Percentiles rank a stretch among this genome's conserved stretches.
These are phyloP conservation scores for Dynastes tityus DNA, from an alignment of 2,888 invertebrate genomes.

Conservation along the genomic window DNA sequence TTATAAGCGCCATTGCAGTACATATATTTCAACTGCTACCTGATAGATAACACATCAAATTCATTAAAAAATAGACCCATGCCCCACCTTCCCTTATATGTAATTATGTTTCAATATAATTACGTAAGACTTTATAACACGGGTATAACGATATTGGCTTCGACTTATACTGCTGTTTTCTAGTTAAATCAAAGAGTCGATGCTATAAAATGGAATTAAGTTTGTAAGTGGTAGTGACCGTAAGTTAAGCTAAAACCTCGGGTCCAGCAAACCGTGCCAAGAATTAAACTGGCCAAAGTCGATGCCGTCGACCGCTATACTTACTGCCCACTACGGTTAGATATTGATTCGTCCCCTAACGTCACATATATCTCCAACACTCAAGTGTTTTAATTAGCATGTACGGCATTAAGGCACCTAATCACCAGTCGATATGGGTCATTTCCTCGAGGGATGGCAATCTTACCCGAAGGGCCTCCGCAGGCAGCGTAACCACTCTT, in stretches of 20 bases:
- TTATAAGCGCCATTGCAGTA: too few relatives aligned
- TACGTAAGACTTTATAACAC: not conserved
- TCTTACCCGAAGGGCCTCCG: constrained; percentile 43
- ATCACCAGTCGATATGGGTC: constrained; percentile 58
- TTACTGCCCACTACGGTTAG: constrained; percentile 28
- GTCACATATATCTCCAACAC: constrained; percentile 46
- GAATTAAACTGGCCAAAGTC: constrained; percentile 42
- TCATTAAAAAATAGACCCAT: too few relatives aligned
- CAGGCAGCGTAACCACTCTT: constrained; percentile 53
- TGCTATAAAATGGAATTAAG: constrained; percentile 39
- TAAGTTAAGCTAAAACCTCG: constrained; percentile 43
- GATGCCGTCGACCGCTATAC: constrained; percentile 26
- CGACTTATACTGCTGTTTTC: constrained; percentile 16
- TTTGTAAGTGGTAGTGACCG: constrained; percentile 42
- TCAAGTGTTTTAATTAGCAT: constrained; percentile 60
- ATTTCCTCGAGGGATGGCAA: constrained; percentile 56
- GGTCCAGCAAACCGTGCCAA: constrained; percentile 46
- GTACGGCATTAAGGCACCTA: constrained; percentile 60
- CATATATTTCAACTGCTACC: too few relatives aligned
- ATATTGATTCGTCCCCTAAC: constrained; percentile 45
- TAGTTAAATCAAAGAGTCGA: constrained; percentile 35
- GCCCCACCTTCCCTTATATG: too few relatives aligned
- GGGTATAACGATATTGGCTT: constrained; percentile 3
- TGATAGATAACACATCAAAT: too few relatives aligned
- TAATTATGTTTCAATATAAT: not conserved